Evolutionary conservation across 2,888 invertebrate genomes (phyloP).

Genomic region (Itoplectis maculator): DNA sequence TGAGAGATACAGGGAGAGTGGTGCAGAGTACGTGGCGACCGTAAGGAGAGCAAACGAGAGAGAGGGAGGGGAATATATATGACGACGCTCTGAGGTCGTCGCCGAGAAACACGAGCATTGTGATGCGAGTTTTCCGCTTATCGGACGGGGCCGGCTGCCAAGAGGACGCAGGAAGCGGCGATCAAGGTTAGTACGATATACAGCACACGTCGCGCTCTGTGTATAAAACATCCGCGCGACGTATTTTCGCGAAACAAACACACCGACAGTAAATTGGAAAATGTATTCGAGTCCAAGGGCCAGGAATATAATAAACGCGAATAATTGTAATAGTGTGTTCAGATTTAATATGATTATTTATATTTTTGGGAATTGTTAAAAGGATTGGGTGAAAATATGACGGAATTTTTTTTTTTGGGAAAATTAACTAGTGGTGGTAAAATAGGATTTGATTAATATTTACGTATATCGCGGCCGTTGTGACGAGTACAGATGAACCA

Average conservation of each 20-base stretch:
- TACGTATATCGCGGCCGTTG: not conserved
- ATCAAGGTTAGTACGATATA: conserved; percentile 75
- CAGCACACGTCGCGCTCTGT: not conserved
- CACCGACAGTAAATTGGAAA: no score
- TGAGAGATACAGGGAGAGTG: conserved; percentile 40
- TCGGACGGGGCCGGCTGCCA: conserved; percentile 76
- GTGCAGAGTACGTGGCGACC: not conserved
- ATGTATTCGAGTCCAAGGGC: no score
- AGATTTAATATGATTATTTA: no score
- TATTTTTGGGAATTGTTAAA: no score
- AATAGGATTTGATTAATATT: not conserved
- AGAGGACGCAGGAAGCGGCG: conserved; percentile 77
- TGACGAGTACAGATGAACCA: not conserved
- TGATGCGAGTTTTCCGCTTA: conserved; percentile 65
- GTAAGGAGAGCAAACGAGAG: not conserved
- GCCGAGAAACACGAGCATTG: conserved; percentile 61
- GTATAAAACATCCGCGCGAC: not conserved
- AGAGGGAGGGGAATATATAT: conserved; percentile 52
- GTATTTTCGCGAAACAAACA: conserved; percentile 10
- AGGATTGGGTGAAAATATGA: no score
- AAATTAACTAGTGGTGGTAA: not conserved
- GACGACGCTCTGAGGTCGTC: conserved; percentile 57
- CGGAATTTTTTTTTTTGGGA: not conserved
- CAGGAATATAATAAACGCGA: no score
- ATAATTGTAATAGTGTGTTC: no score